Evolutionary conservation across 2,888 invertebrate genomes (phyloP), one percentile per base, ranked within the genome.

Genomic region (Onchidella celtica): DNA sequence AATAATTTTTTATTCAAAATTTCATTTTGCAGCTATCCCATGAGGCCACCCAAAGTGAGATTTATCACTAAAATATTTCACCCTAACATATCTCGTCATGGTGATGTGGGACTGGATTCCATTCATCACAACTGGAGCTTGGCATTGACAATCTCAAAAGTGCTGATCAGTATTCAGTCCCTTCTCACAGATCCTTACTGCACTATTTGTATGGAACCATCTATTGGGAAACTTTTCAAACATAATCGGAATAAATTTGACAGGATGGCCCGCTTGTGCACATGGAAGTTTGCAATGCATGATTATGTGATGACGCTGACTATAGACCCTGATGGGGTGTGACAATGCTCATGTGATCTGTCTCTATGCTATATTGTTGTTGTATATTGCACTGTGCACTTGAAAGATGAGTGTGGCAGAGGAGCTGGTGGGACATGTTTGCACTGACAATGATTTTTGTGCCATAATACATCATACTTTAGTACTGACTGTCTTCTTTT

Each of bases 51-150:
- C 0, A 96, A 96, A 80, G 97, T 98, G 0, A 95, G 97, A 29
- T 98, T 98, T 94, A 95, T 98, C 83, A 98, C 98, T 0, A 97
- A 97, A 93, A 97, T 98, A 88, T 95, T 97, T 89, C 98, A 98
- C 94, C 98, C 98, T 6, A 98, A 98, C 94, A 96, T 98, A 79
- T 97, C 97, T 2, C 95, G 98, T 0, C 98, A 98, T 93, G 98
- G 98, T 2, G 98, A 98, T 94, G 97, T 98, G 72, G 98, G 98
- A 82, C 96, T 98, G 86, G 98, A 98, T 94, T 97, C 97, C 14
- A 97, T 98, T 88, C 97, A 97, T 90, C 97, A 97, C 94, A 98
- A 98, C 94, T 98, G 98, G 98, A 97, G 97, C n/a, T 94, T 98
- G 84, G 98, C 97, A 0, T 94, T 98, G 85, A 98, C 98, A 63